phyloP scores from a whole-genome alignment of 2,113 vertebrate genomes.

The Corynorhinus townsendii region DNA sequence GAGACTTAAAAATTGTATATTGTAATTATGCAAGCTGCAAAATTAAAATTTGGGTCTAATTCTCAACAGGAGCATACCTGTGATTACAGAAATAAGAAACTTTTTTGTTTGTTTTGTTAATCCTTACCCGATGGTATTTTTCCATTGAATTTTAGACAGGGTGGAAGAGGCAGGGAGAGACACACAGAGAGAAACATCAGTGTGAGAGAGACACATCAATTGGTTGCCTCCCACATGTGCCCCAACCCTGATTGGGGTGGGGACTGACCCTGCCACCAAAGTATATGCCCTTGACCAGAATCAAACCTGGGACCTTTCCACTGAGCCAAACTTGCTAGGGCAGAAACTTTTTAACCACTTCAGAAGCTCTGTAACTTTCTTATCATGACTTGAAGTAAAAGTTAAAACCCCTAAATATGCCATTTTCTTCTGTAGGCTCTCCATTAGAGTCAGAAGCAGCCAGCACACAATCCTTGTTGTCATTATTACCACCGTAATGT shows the following conservation, averaged over 20 bases:
- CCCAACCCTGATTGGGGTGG: too few relatives aligned
- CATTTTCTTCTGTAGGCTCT: background rate
- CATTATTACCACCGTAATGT: background rate
- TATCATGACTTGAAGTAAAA: background rate
- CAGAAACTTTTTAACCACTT: background rate
- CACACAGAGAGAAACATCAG: too few relatives aligned
- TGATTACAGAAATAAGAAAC: background rate
- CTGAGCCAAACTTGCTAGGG: too few relatives aligned
- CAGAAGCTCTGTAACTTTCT: background rate
- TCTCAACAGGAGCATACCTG: background rate
- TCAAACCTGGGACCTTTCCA: too few relatives aligned
- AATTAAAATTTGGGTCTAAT: conserved; percentile 21
- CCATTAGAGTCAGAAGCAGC: background rate
- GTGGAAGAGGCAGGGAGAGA: too few relatives aligned
- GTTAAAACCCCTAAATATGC: background rate
- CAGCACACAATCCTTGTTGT: background rate
- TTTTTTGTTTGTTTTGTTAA: background rate
- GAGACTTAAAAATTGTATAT: background rate
- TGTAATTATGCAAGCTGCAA: background rate
- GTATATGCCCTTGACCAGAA: too few relatives aligned
- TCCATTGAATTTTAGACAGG: too few relatives aligned
- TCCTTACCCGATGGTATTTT: too few relatives aligned
- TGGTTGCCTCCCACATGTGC: too few relatives aligned
- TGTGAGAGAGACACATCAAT: too few relatives aligned
- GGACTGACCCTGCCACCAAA: too few relatives aligned